Conservation (phyloP, 2,797 vertebrate genomes). For the Hydrocynus forskahlii region DNA sequence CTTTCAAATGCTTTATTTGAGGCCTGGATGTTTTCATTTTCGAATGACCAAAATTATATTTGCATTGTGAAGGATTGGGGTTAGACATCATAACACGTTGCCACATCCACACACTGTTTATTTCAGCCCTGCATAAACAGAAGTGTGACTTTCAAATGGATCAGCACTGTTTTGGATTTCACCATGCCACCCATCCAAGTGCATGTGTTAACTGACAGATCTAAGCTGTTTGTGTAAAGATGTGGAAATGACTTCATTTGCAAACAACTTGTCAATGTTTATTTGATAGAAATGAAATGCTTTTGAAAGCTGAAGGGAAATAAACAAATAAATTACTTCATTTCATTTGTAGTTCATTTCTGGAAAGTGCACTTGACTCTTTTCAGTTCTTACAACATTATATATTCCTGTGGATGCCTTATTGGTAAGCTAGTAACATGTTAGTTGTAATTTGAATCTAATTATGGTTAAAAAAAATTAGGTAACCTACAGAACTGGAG, state of each 20-base stretch:
- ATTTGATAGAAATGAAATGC: slow-evolving; percentile 22
- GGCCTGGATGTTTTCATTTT: not conserved
- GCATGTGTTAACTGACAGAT: slow-evolving; percentile 24
- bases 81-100: too few species aligned
- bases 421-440: too few species aligned
- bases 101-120: not conserved
- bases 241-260: not conserved
- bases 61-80: not conserved
- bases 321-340: slow-evolving; percentile 31
- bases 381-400: not conserved
- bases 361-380: not conserved
- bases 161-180: slow-evolving; percentile 35
- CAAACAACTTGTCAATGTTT: slow-evolving; percentile 1
- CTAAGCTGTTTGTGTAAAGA: not conserved
- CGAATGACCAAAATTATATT: not conserved
- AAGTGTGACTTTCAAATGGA: slow-evolving; percentile 8
- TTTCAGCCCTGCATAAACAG: slow-evolving; percentile 25
- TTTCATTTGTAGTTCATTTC: not conserved
- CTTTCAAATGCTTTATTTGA: not conserved
- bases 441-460: not conserved
- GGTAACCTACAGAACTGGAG: too few species aligned
- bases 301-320: slow-evolving; percentile 32
- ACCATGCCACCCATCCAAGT: slow-evolving; percentile 6
- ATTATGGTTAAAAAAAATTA: too few species aligned
- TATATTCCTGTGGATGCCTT: too few species aligned